These are phyloP conservation scores for Dermochelys coriacea DNA, from an alignment of 2,797 vertebrate genomes.

Conservation along the genomic window DNA sequence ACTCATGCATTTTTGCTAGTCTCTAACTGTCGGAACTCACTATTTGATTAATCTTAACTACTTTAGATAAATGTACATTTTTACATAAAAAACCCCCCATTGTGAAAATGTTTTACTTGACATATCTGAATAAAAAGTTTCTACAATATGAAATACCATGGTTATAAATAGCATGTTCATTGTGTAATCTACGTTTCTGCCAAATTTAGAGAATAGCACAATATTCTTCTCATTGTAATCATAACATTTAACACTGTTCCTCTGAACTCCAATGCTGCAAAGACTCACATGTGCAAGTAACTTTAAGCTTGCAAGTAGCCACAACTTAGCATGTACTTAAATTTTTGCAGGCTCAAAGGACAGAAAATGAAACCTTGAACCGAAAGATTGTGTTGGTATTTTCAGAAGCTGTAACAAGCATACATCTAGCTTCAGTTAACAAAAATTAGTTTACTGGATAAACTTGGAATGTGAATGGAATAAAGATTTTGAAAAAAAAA, in stretches of 20 bases:
- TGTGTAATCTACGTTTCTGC: background rate
- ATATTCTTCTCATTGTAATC: background rate
- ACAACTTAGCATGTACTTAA: background rate
- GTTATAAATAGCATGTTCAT: background rate
- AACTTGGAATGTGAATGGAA: background rate
- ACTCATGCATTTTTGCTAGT: background rate
- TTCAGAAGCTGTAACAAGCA: background rate
- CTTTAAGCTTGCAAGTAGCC: background rate
- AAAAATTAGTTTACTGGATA: accelerated
- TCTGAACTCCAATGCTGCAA: background rate
- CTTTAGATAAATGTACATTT: background rate
- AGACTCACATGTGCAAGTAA: background rate
- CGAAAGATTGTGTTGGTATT: background rate
- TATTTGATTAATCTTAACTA: background rate
- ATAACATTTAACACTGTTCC: background rate
- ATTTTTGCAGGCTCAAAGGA: background rate
- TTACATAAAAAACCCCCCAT: background rate
- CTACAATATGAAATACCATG: background rate
- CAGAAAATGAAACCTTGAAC: background rate
- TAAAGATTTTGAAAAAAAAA: background rate
- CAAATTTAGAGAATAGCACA: background rate
- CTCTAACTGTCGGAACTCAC: background rate
- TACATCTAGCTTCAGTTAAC: background rate
- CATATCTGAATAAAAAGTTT: background rate
- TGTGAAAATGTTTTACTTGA: background rate